Evolutionary conservation across 2,113 vertebrate species (phyloP), one percentile per base, ranked within the genome.

Genomic region (Aramus guarauna): DNA sequence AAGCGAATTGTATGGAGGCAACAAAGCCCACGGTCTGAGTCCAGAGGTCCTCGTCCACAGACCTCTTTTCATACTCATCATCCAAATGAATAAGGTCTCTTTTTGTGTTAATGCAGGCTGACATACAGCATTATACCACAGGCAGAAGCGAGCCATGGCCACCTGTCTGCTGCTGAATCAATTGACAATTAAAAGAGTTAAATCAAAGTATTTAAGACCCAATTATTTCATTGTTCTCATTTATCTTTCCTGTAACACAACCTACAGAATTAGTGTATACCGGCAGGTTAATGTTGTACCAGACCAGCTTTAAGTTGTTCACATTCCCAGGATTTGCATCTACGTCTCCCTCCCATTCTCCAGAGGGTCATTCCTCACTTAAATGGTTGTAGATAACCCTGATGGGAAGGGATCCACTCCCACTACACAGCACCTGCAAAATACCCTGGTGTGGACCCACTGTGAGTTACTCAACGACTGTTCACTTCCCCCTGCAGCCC

Each of bases 191-290:
- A 7, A 16, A 50, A 50, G 45, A 56, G 29, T n/a, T 50, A 67
- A 5, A 50, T 21, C 18, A 2, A 3, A 4, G 20, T 29, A 66
- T 15, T 18, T 55, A 78, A 75, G 12, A 47, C 6, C 4, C 0
- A 32, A 14, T 6, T 11, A 43, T 43, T 6, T 58, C 5, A 12
- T 39, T 75, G 76, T 32, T 48, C 45, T 74, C 39, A 10, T 30
- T 58, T 43, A 3, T 12, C 4, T 83, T 66, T 73, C 15, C 48
- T 73, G 15, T 36, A 41, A 9, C 15, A 43, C 12, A 73, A 82
- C 8, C 36, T 56, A 2, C 0, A 45, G 45, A 41, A 48, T 50
- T 5, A 41, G 27, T 4, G 2, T 3, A 7, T 22, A 37, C 3
- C 55, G 43, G 19, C 47, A 85, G 34, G 29, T 30, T 67, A 36